Conservation (phyloP, 2,113 vertebrate species). For the Poeciliopsis turrubarensis region DNA sequence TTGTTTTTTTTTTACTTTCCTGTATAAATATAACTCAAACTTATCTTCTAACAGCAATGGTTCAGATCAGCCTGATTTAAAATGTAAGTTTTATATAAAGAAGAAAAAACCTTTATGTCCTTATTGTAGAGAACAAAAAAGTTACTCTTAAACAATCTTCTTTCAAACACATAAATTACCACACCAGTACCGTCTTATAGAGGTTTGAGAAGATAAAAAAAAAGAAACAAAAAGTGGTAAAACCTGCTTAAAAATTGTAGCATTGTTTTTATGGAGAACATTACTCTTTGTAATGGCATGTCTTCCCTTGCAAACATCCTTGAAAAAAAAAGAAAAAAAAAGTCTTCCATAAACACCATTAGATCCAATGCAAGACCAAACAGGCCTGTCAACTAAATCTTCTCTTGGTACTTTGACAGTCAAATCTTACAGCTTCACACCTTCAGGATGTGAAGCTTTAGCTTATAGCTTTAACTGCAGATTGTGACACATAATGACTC, state of each 20-base stretch:
- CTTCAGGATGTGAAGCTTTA: neutral
- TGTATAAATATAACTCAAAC: too few relatives aligned
- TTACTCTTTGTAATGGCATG: slow-evolving; percentile 23
- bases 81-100: too few relatives aligned
- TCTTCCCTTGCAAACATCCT: neutral
- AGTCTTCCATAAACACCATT: slow-evolving; percentile 8
- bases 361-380: slow-evolving; percentile 20
- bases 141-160: neutral
- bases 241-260: neutral
- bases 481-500: neutral
- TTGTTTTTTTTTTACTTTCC: too few relatives aligned
- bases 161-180: neutral
- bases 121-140: neutral
- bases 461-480: neutral
- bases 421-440: neutral
- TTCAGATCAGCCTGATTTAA: too few relatives aligned
- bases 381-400: neutral
- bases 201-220: neutral
- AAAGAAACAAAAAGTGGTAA: neutral
- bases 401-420: neutral
- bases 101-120: neutral
- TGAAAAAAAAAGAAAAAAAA: neutral
- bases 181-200: neutral
- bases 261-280: neutral
- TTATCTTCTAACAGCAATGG: too few relatives aligned